Conservation (phyloP, 2,797 vertebrate genomes). For the Darevskia nairensis region DNA sequence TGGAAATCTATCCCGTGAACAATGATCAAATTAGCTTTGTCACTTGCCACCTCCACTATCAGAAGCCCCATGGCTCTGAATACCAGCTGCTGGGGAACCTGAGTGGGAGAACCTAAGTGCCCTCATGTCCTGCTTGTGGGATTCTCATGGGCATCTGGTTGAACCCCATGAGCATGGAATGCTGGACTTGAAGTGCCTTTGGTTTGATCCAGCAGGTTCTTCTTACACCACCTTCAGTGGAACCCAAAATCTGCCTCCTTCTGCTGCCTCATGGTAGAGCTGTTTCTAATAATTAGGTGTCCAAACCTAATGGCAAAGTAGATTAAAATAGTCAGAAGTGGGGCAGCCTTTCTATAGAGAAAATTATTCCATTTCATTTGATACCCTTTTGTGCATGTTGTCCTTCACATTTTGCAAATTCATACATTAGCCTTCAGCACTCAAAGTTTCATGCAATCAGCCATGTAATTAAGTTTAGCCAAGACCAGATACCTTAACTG, state of each 20-base stretch:
- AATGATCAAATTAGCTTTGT: no score
- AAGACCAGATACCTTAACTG: slow-evolving; percentile 24
- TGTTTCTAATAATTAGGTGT: not conserved
- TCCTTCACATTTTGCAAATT: slow-evolving; percentile 18
- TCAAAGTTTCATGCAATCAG: slow-evolving; percentile 44
- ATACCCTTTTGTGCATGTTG: not conserved
- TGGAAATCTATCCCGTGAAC: no score
- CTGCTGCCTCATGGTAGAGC: not conserved
- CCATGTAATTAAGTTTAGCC: slow-evolving; percentile 20
- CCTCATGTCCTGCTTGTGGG: no score
- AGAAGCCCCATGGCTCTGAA: no score
- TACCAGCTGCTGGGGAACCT: no score
- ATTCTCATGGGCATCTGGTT: no score
- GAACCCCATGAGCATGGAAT: no score
- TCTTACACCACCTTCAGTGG: not conserved
- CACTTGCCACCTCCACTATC: no score
- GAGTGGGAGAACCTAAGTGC: no score
- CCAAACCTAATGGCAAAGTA: not conserved
- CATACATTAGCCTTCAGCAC: slow-evolving; percentile 14
- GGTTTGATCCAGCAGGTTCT: no score
- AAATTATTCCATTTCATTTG: slow-evolving; percentile 32
- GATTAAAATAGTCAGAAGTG: not conserved
- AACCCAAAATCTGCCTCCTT: not conserved
- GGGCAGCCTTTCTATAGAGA: not conserved
- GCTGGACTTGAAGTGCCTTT: no score